Evolutionary conservation across 2,113 vertebrate species (phyloP).

Genomic region (Nestor notabilis): DNA sequence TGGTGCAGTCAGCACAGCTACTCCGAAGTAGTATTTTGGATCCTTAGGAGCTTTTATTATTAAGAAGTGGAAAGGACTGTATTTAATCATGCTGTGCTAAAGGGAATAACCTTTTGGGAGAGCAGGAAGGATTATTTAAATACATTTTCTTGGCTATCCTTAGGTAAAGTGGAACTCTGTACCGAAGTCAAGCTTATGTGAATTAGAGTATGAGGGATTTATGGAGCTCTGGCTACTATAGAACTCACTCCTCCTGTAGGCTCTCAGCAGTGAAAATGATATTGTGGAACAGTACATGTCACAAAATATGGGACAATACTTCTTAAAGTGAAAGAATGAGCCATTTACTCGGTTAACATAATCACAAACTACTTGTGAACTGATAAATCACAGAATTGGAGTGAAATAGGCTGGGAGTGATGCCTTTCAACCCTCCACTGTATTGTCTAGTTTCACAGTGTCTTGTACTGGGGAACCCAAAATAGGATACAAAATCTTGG

Average conservation of each 20-base stretch:
- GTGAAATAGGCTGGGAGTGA: neutral
- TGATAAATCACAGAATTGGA: neutral
- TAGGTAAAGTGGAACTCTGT: neutral
- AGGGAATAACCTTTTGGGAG: neutral
- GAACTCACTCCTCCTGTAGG: neutral
- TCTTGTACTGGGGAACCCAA: neutral
- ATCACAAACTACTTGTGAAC: neutral
- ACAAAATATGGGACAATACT: neutral
- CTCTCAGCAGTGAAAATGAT: neutral
- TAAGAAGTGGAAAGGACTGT: neutral
- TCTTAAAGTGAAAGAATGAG: neutral
- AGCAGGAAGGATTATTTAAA: neutral
- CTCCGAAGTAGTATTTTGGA: neutral
- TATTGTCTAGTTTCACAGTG: neutral
- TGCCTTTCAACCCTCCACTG: neutral
- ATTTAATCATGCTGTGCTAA: neutral
- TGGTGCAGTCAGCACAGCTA: neutral
- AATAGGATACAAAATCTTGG: neutral
- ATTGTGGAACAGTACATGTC: neutral
- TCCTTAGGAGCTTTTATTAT: neutral
- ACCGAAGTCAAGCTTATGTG: neutral
- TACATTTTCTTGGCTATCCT: neutral
- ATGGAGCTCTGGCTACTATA: neutral
- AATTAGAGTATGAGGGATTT: neutral
- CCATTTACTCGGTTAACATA: neutral